Conservation (phyloP, 2,888 invertebrate species). For the Mesorhabditis sp. region DNA sequence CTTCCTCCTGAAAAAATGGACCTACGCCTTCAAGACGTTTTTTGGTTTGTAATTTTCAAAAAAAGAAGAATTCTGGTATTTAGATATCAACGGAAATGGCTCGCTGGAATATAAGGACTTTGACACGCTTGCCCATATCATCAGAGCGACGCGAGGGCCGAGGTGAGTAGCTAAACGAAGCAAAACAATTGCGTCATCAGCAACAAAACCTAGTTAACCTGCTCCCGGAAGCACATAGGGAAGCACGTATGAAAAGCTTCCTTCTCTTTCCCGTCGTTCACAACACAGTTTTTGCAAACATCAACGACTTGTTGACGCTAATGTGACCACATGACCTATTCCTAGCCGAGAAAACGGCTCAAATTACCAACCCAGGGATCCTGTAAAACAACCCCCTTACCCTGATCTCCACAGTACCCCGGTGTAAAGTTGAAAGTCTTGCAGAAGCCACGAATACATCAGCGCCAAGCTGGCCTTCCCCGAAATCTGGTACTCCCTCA, state of each 20-base stretch:
- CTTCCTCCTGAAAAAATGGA: not conserved
- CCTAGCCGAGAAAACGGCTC: no score
- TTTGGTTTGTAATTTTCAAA: slow-evolving; percentile 3
- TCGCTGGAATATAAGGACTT: slow-evolving; percentile 4
- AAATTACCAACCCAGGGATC: no score
- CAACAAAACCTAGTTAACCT: no score
- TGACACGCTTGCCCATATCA: slow-evolving; percentile 2
- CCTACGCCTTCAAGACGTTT: not conserved
- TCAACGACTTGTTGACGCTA: no score
- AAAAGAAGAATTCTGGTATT: not conserved
- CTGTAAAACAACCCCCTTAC: no score
- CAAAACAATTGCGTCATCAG: not conserved
- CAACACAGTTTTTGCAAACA: no score
- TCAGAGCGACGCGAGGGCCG: not conserved
- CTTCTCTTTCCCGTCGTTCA: no score
- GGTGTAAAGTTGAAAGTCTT: not conserved
- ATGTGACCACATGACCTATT: no score
- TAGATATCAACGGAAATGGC: slow-evolving; percentile 4
- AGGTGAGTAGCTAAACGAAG: not conserved
- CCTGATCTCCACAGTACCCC: no score
- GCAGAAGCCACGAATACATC: slow-evolving; percentile 3
- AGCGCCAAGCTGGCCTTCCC: slow-evolving; percentile 3
- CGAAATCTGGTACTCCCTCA: slow-evolving; percentile 2
- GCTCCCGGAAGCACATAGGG: no score
- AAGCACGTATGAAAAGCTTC: no score